These are phyloP conservation scores for Pseudochirops corinnae DNA, from an alignment of 2,797 vertebrate genomes.

Conservation along the genomic window DNA sequence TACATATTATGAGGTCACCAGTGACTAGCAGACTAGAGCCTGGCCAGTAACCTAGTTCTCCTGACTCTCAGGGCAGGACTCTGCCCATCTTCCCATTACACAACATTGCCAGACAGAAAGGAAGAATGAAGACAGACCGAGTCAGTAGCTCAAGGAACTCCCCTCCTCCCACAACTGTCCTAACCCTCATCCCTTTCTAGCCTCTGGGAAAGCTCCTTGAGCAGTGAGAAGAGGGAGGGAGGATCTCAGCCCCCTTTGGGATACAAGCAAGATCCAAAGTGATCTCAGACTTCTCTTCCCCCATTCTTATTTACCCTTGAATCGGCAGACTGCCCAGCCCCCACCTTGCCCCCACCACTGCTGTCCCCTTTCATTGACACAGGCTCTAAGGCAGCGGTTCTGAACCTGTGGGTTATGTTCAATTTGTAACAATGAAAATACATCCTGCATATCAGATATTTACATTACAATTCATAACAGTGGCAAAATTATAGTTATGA, in stretches of 20 bases:
- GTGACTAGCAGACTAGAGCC: neutral
- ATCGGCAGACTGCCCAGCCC: neutral
- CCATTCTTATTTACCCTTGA: neutral
- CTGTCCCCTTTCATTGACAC: neutral
- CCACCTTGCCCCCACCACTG: neutral
- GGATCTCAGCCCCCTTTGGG: neutral
- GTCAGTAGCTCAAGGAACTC: neutral
- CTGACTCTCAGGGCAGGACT: neutral
- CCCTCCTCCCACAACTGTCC: neutral
- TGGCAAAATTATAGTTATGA: no score
- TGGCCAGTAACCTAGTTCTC: neutral
- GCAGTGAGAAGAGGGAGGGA: neutral
- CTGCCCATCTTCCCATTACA: neutral
- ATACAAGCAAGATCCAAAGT: neutral
- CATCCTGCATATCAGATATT: no score
- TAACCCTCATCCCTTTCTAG: neutral
- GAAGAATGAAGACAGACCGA: neutral
- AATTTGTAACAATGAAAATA: no score
- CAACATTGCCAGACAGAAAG: neutral
- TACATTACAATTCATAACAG: no score
- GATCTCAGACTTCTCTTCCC: neutral
- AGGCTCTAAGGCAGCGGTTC: no score
- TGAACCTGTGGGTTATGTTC: no score
- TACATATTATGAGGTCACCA: neutral
- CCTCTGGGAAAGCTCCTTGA: neutral